Conservation (phyloP, 2,113 vertebrate genomes). For the Natator depressus region DNA sequence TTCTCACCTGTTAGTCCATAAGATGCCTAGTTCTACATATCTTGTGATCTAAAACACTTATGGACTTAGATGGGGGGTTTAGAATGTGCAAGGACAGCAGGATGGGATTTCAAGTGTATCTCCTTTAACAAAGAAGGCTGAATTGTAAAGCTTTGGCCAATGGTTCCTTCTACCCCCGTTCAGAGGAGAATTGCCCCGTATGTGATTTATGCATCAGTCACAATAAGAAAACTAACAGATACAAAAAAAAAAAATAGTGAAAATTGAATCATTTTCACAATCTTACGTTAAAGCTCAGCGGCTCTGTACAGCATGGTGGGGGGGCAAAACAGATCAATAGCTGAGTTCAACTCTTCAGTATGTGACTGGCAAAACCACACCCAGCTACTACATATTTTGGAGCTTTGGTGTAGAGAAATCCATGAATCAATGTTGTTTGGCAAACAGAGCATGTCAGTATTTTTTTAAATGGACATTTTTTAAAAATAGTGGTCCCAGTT, state of each 20-base stretch:
- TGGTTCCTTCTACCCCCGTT: not conserved
- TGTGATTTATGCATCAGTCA: not conserved
- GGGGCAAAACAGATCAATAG: not conserved
- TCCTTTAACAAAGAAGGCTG: not conserved
- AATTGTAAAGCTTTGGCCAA: not conserved
- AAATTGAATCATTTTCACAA: not conserved
- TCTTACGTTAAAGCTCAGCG: not conserved
- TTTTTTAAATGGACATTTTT: not conserved
- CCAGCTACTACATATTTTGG: not conserved
- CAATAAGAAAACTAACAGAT: not conserved
- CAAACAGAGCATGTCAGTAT: not conserved
- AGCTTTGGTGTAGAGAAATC: not conserved
- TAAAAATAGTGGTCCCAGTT: not conserved
- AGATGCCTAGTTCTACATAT: not conserved
- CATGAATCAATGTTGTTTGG: not conserved
- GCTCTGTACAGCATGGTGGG: not conserved
- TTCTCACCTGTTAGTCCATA: not conserved
- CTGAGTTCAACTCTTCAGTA: too few species aligned
- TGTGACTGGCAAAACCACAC: too few species aligned
- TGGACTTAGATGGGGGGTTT: not conserved
- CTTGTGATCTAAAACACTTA: not conserved
- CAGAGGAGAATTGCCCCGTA: not conserved
- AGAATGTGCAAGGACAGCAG: not conserved
- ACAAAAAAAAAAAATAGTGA: not conserved
- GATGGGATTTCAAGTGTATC: not conserved